Conservation (phyloP, 2,797 vertebrate species). For the Stomatorhinus walkeri region DNA sequence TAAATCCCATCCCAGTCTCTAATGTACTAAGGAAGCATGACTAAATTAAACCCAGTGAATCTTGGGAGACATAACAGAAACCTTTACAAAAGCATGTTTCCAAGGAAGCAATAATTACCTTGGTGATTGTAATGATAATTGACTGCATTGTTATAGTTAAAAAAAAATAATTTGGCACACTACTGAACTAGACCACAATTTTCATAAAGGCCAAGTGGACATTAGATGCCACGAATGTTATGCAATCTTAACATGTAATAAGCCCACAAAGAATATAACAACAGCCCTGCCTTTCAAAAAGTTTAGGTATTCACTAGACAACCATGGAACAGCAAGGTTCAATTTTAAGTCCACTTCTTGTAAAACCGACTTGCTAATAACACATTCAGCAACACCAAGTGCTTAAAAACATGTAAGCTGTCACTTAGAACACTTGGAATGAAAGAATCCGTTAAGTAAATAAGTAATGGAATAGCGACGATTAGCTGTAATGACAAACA, state of each 20-base stretch:
- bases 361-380: background rate
- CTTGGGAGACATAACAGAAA: background rate
- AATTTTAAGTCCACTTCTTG: background rate
- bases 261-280: conserved; percentile 22
- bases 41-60: background rate
- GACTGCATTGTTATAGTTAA: background rate
- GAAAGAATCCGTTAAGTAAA: background rate
- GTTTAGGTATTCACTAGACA: background rate
- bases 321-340: background rate
- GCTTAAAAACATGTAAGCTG: background rate
- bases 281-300: conserved; percentile 3
- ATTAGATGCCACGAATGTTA: conserved; percentile 15
- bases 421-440: background rate
- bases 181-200: conserved; percentile 26
- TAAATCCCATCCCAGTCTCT: background rate
- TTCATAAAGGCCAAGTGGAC: conserved; percentile 23
- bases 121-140: background rate
- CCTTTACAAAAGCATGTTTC: background rate
- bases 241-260: conserved; percentile 20
- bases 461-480: background rate
- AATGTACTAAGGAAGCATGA: background rate
- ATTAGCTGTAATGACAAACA: background rate
- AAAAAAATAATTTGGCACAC: background rate
- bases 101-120: conserved; percentile 12
- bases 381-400: background rate